Percentiles rank a stretch among this genome's conserved stretches.
Conservation (phyloP, 2,797 vertebrate genomes). For the Choloepus didactylus region DNA sequence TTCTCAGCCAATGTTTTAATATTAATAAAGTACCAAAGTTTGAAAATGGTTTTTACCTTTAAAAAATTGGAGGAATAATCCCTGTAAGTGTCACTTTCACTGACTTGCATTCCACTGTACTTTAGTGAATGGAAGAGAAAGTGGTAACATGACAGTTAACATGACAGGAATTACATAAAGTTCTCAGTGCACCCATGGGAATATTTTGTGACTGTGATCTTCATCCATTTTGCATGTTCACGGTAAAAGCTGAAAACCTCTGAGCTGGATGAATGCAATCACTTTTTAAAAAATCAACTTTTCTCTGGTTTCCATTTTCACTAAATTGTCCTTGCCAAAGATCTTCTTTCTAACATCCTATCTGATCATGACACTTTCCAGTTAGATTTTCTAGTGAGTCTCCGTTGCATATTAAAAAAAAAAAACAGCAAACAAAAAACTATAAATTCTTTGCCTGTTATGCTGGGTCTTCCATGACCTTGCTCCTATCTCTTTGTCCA, state of each 20-base stretch:
- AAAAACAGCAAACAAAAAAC: not conserved
- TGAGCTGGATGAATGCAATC: not conserved
- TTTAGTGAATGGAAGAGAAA: too few species aligned
- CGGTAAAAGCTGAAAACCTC: not conserved
- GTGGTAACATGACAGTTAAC: too few species aligned
- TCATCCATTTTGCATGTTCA: not conserved
- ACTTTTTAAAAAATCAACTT: not conserved
- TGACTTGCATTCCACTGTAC: not conserved
- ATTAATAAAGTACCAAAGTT: not conserved
- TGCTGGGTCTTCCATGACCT: not conserved
- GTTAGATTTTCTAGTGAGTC: not conserved
- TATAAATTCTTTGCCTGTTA: not conserved
- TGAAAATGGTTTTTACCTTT: not conserved
- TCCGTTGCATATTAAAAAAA: not conserved
- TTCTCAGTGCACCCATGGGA: not conserved
- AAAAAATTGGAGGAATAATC: not conserved
- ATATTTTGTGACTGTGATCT: not conserved
- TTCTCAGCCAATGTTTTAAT: not conserved
- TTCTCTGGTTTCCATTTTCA: conserved; percentile 4
- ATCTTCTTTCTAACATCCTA: not conserved
- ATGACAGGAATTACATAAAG: too few species aligned
- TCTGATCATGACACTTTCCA: not conserved
- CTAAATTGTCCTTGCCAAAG: conserved; percentile 20
- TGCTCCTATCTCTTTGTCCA: not conserved
- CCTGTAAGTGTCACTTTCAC: not conserved